phyloP scores from a whole-genome alignment of 2,888 invertebrate species.

The Hofmannophila pseudospretella region DNA sequence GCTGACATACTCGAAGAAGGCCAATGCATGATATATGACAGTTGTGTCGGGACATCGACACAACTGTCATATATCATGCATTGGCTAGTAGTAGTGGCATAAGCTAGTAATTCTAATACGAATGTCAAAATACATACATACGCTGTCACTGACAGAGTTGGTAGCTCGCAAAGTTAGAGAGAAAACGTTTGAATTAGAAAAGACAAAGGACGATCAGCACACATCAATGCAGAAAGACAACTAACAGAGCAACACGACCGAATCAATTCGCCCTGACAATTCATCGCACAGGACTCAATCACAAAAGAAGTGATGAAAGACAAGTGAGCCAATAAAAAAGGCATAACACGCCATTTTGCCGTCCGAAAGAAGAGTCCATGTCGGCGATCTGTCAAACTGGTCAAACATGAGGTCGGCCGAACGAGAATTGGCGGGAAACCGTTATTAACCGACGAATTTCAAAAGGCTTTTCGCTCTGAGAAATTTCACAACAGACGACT shows the following conservation, averaged over 20 bases:
- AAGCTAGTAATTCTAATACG: too few species aligned
- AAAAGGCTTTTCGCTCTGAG: slow-evolving; percentile 28
- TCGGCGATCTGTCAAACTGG: slow-evolving; percentile 75
- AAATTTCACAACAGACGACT: slow-evolving; percentile 31
- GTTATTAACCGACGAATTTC: slow-evolving; percentile 51
- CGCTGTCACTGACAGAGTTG: too few species aligned
- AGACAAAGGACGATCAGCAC: slow-evolving; percentile 28
- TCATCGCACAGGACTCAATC: slow-evolving; percentile 57
- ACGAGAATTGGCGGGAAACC: slow-evolving; percentile 44
- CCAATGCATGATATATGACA: too few species aligned
- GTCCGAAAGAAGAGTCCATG: slow-evolving; percentile 69
- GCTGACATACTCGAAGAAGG: too few species aligned
- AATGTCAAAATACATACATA: too few species aligned
- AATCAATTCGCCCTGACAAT: slow-evolving; percentile 59
- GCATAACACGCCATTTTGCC: slow-evolving; percentile 72
- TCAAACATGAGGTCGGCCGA: slow-evolving; percentile 57
- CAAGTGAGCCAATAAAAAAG: slow-evolving; percentile 68
- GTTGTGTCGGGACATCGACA: too few species aligned
- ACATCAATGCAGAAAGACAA: slow-evolving; percentile 26
- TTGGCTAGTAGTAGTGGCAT: too few species aligned
- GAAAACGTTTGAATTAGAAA: slow-evolving; percentile 10
- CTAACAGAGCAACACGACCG: slow-evolving; percentile 58
- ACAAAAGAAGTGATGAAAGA: slow-evolving; percentile 74
- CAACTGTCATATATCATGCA: too few species aligned
- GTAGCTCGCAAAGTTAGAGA: not conserved